Evolutionary conservation across 1,140 invertebrate species (phyloP), one percentile per base, ranked within the genome.

Genomic region (Meloidogyne floridensis): DNA sequence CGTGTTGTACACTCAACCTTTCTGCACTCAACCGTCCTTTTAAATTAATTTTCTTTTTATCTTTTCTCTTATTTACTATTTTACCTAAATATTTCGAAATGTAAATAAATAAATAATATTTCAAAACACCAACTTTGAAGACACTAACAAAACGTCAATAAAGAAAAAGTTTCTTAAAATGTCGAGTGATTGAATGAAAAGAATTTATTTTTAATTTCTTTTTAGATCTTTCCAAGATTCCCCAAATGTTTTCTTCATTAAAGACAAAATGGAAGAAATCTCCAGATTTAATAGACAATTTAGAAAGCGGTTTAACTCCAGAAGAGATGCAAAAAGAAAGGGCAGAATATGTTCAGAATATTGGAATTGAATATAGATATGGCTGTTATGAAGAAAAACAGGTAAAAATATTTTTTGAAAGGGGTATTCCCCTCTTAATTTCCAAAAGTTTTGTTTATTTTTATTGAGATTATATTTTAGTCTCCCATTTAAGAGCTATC

Each of bases 381-480:
- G 88, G 87, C 15, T 89, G 87, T 42, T 89, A 89, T 81, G 87
- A 89, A 74, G 87, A 89, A 72, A 89, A 89, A 76, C 79, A 88
- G 13, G 72, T 65, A 32, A 32, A 32, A 32, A 32, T 32, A 32
- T 65, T 65, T 65, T 8, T 7, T n/a, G 15, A 32, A 32, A 32
- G 1, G 32, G 32, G 32, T 32, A 32, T 1, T 32, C 32, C 32
- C 2, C 2, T 32, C 2, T 2, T 32, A 32, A 2, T 32, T 32
- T 32, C 32, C 32, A 32, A 32, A 32, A 32, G 32, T 32, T 32
- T 32, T 32, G 32, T 32, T 32, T 32, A 32, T 32, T 32, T 32
- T 32, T 1, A 32, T 32, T 32, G 32, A 32, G 2, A 32, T 32
- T 32, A 32, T 32, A 2, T 32, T 32, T 32, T 32, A 32, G 1